Evolutionary conservation across 1,140 invertebrate genomes (phyloP).

Genomic region (Drosophila dunni): DNA sequence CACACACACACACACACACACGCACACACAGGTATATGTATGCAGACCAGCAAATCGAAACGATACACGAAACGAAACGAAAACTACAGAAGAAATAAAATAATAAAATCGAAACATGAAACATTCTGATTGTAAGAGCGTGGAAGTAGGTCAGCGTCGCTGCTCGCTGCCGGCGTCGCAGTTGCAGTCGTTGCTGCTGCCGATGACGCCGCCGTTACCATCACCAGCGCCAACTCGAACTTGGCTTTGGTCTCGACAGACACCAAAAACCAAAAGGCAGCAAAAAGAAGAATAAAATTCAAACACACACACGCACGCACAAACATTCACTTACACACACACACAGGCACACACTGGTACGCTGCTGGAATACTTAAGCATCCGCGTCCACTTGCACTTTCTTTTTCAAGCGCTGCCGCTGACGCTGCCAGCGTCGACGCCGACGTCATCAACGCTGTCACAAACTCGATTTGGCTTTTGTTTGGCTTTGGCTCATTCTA

Average conservation of each 20-base stretch:
- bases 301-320: slow-evolving; percentile 4
- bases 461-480: slow-evolving; percentile 54
- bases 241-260: slow-evolving; percentile 67
- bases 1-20: slow-evolving; percentile 22
- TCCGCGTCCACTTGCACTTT: slow-evolving; percentile 84
- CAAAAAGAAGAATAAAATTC: slow-evolving; percentile 48
- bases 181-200: slow-evolving; percentile 21
- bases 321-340: slow-evolving; percentile 22
- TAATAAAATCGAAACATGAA: slow-evolving; percentile 84
- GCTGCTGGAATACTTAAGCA: slow-evolving; percentile 79
- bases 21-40: slow-evolving; percentile 34
- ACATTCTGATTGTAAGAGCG: slow-evolving; percentile 83
- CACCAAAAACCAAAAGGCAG: slow-evolving; percentile 51
- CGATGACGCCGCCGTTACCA: slow-evolving; percentile 12
- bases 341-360: slow-evolving; percentile 19
- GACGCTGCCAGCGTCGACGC: slow-evolving; percentile 25
- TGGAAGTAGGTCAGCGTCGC: slow-evolving; percentile 75
- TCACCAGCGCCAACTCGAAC: slow-evolving; percentile 38
- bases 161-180: slow-evolving; percentile 1
- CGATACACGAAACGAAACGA: slow-evolving; percentile 74
- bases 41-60: slow-evolving; percentile 69
- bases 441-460: slow-evolving; percentile 29
- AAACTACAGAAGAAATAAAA: slow-evolving; percentile 76
- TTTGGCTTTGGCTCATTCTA: slow-evolving; percentile 67
- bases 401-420: slow-evolving; percentile 72